A percentile compares a stretch with the other conserved stretches of the same genome.
phyloP scores from a whole-genome alignment of 2,888 invertebrate genomes.

The Abrostola triplasia region DNA sequence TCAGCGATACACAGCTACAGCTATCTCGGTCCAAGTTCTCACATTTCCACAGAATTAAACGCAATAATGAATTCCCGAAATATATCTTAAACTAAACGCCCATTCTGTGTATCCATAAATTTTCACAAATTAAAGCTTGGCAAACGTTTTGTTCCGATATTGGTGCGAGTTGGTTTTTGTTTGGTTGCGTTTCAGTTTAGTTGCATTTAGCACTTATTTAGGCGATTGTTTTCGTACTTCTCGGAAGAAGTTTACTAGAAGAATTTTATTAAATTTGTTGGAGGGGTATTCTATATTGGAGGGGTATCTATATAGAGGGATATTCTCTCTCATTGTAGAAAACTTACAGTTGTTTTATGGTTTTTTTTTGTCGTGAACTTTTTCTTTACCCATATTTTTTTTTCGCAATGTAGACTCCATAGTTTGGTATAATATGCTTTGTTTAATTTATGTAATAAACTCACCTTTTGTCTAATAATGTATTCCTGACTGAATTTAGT shows the following conservation, averaged over 20 bases:
- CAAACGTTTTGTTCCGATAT: neutral
- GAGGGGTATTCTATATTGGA: no score
- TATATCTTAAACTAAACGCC: constrained; percentile 46
- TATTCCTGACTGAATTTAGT: no score
- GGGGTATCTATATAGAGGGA: no score
- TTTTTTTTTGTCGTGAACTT: no score
- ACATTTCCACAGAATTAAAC: constrained; percentile 17
- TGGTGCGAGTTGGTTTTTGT: neutral
- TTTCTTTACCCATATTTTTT: no score
- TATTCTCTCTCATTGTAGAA: no score
- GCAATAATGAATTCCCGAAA: constrained; percentile 44
- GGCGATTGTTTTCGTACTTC: neutral
- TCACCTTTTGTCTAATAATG: no score
- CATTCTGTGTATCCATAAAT: constrained; percentile 45
- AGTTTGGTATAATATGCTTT: no score
- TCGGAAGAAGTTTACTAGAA: neutral
- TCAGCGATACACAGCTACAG: neutral
- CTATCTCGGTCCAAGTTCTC: constrained; percentile 15
- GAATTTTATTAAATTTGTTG: no score
- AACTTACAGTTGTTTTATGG: no score
- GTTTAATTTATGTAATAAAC: no score
- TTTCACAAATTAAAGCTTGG: constrained; percentile 31
- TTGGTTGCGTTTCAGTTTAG: neutral
- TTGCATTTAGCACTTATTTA: neutral
- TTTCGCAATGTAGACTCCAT: no score